Evolutionary conservation across 1,140 invertebrate species (phyloP), one percentile per base, ranked within the genome.

Genomic region (Bombus fervidus): DNA sequence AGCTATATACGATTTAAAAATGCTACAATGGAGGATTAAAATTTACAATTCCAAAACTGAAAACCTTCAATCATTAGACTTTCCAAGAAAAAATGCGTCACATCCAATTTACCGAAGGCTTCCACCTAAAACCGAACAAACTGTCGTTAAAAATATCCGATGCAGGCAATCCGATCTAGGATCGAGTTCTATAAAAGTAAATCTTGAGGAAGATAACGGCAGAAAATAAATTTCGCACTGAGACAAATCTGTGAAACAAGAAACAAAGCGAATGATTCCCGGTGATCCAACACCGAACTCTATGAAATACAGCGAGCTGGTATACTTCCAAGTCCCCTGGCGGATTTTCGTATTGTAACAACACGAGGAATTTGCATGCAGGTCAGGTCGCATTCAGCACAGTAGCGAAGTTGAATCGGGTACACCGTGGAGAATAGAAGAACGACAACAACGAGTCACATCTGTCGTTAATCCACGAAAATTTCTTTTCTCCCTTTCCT

Each of bases 401-500:
- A 34, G 69, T 25, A 62, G 41, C 69, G 53, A 43, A 69, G 34
- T 28, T 43, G 47, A 74, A 73, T 81, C 68, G 47, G 28, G 28
- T 74, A 74, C 68, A 81, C 4, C 64, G 41, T 12, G 3, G 13
- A 47, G 77, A 47, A 79, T 68, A 66, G 62, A 25, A 22, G 31
- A 80, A 37, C 31, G 31, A n/a, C 15, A 53, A 73, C 37, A 73
- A 47, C 15, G 18, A 13, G 37, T 41, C 68, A 41, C 80, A 81
- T 71, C 80, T 62, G n/a, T 47, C 22, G 69, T 81, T 81, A 81
- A 81, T 81, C 53, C 69, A 73, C 31, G 69, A 47, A 81, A 81
- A 81, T 81, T 73, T 43, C 53, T 74, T 62, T 18, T 31, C 13
- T 9, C 4, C 15, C n/a, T 6, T 15, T n/a, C n/a, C 15, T 18